A percentile compares a stretch with the other conserved stretches of the same genome.
phyloP scores from a whole-genome alignment of 2,888 invertebrate genomes.

The Gortyna flavago region DNA sequence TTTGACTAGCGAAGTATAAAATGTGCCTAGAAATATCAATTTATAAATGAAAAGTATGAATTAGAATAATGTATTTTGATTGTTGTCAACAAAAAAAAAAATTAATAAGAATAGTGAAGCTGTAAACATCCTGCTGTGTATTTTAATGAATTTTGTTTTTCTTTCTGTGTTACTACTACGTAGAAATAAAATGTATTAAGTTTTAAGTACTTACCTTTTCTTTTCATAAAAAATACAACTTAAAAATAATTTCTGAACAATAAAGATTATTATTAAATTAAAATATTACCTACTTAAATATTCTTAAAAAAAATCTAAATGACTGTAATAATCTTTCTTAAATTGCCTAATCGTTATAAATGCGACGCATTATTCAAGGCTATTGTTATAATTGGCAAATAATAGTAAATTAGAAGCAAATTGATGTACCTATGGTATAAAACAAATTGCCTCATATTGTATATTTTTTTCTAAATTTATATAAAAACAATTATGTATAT shows the following conservation, averaged over 20 bases:
- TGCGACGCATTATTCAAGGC: constrained; percentile 48
- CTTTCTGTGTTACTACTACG: constrained; percentile 53
- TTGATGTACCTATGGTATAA: constrained; percentile 53
- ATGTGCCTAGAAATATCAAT: constrained; percentile 13
- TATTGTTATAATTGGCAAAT: constrained; percentile 58
- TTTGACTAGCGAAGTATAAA: neutral
- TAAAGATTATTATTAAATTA: too few relatives aligned
- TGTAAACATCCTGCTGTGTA: constrained; percentile 54
- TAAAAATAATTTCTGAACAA: constrained; percentile 16
- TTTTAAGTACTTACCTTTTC: constrained; percentile 54
- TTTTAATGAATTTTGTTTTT: constrained; percentile 56
- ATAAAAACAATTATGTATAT: constrained; percentile 76
- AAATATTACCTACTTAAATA: too few relatives aligned
- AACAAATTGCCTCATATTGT: constrained; percentile 60
- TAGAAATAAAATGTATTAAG: constrained; percentile 63
- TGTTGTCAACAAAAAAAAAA: neutral
- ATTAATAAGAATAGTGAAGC: constrained; percentile 22
- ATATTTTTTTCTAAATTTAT: constrained; percentile 76
- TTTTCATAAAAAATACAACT: constrained; percentile 36
- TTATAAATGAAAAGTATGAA: constrained; percentile 12
- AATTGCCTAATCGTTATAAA: constrained; percentile 33
- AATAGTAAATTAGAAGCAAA: constrained; percentile 58
- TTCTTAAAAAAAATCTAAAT: constrained; percentile 24
- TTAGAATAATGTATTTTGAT: neutral
- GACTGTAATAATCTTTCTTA: constrained; percentile 15